These are phyloP conservation scores for Lasius platythorax DNA, from an alignment of 2,888 invertebrate species.

Conservation along the genomic window DNA sequence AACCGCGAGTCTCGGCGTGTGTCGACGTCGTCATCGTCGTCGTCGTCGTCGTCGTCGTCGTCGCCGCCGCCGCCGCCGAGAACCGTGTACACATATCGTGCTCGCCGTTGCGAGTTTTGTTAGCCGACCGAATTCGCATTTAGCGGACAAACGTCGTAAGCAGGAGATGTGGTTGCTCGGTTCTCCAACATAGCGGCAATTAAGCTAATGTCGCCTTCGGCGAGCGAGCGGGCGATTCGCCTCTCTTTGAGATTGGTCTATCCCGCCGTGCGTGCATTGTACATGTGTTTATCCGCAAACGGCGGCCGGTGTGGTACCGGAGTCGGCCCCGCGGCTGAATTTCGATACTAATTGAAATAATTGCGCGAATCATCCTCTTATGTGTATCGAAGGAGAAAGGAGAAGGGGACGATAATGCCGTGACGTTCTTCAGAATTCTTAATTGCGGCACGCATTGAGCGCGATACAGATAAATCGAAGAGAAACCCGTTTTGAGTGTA, in stretches of 20 bases:
- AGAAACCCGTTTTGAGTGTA: neutral
- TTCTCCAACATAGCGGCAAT: slow-evolving; percentile 71
- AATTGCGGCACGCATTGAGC: neutral
- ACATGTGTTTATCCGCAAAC: slow-evolving; percentile 62
- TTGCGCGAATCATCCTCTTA: slow-evolving; percentile 30
- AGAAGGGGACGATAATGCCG: neutral
- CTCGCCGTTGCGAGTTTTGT: slow-evolving; percentile 54
- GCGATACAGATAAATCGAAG: neutral
- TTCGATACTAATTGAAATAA: slow-evolving; percentile 70
- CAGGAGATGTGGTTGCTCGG: slow-evolving; percentile 11
- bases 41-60: slow-evolving; percentile 15
- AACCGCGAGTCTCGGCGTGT: slow-evolving; percentile 42
- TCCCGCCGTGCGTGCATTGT: neutral
- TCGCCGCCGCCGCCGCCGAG: neutral
- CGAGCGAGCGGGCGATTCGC: slow-evolving; percentile 48
- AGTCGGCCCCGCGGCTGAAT: slow-evolving; percentile 6
- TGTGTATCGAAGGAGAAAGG: neutral
- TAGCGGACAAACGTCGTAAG: slow-evolving; percentile 37
- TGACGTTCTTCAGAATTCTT: neutral
- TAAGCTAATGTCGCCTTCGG: slow-evolving; percentile 80
- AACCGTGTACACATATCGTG: neutral
- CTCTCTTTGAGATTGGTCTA: slow-evolving; percentile 56
- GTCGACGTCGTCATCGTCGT: slow-evolving; percentile 10
- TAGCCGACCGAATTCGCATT: slow-evolving; percentile 64
- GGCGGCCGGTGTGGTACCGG: neutral